phyloP scores from a whole-genome alignment of 2,888 invertebrate species.

The Furcula furcula region DNA sequence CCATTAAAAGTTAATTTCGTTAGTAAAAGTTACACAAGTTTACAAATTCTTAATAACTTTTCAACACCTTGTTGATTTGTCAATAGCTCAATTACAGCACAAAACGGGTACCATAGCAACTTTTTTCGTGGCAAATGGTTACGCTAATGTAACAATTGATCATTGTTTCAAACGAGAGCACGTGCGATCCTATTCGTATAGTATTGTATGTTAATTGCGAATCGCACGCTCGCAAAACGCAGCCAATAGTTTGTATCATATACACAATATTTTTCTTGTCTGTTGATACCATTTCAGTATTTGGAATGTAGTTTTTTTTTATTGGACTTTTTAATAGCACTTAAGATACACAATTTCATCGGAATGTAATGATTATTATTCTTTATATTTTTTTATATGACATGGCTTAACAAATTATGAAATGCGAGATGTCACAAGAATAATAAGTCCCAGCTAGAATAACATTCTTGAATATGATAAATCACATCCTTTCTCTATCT shows the following conservation, averaged over 20 bases:
- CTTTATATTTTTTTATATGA: too few species aligned
- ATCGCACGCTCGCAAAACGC: conserved; percentile 45
- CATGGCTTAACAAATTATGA: too few species aligned
- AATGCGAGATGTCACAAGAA: too few species aligned
- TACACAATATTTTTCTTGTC: neutral
- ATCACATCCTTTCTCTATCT: too few species aligned
- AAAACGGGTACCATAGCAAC: conserved; percentile 30
- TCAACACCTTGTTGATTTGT: neutral
- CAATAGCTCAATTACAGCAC: conserved; percentile 2
- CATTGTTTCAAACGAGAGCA: conserved; percentile 67
- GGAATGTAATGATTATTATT: too few species aligned
- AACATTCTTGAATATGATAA: too few species aligned
- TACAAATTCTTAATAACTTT: too few species aligned
- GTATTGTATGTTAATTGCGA: conserved; percentile 70
- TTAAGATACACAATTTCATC: too few species aligned
- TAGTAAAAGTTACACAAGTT: too few species aligned
- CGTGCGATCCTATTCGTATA: conserved; percentile 61
- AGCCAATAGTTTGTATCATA: conserved; percentile 16
- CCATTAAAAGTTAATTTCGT: too few species aligned
- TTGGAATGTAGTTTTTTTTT: neutral
- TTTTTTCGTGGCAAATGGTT: conserved; percentile 36
- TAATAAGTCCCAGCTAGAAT: too few species aligned
- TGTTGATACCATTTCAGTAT: neutral
- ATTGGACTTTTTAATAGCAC: too few species aligned
- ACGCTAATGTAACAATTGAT: conserved; percentile 57